Base-by-base conservation (phyloP, 2,797 vertebrate genomes). In the Tragopan temminckii region DNA sequence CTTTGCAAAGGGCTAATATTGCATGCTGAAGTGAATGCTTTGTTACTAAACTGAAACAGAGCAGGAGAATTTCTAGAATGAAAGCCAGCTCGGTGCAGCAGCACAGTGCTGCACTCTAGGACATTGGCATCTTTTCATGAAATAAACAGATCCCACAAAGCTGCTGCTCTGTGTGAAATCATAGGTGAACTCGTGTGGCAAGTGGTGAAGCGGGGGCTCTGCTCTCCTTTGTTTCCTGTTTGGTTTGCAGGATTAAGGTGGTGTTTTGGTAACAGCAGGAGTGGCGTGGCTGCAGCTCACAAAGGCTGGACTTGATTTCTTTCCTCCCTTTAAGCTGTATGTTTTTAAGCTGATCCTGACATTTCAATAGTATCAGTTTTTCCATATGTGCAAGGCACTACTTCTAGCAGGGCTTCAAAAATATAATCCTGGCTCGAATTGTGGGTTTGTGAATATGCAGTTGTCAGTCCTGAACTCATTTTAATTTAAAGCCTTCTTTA, bases 181-280 rank as follows among this genome's bases (percentile, higher is more conserved):
- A 86, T 89, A 96, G 95, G 92, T 95, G 87, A 89, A 92, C 92
- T 97, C 94, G 64, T 75, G 55, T 79, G 33, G 70, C 80, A 71
- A 94, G 36, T 77, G 62, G 69, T 68, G 24, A 67, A 88, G 88
- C 45, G 2, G 36, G 70, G 84, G 82, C 79, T 92, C 27, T 74
- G 91, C 36, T 85, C 62, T 67, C 94, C 95, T 96, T 95, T 96
- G 96, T 96, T 96, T 89, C 95, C 72, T 93, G 89, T 96, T 96
- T 84, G 89, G 72, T 85, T 92, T 96, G 88, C 71, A 86, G 76
- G 69, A 76, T 94, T 95, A 93, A 75, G 83, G 87, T 52, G 45
- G 70, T 93, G 85, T 96, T 95, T 96, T 95, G 64, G 61, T 89
- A 94, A 79, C 53, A 64, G 36, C 67, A 46, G 76, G 78, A 77